phyloP scores from a whole-genome alignment of 2,888 invertebrate genomes.

The Pantelozetes paolii region DNA sequence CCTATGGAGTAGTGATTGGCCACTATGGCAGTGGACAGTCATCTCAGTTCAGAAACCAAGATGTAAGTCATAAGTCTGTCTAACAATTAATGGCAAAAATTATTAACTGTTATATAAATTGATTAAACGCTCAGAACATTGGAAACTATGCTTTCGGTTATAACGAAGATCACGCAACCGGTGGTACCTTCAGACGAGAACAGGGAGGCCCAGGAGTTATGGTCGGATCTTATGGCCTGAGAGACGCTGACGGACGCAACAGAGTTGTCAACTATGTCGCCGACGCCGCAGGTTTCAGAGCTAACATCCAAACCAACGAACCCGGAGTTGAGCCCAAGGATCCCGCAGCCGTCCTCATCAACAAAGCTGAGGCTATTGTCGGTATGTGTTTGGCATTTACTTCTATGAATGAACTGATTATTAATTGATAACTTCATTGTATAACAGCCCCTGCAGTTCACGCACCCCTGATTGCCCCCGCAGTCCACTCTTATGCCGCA shows the following conservation, averaged over 20 bases:
- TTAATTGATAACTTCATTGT: too few relatives aligned
- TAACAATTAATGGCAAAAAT: background rate
- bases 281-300: constrained; percentile 45
- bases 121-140: constrained; percentile 42
- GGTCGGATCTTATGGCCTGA: constrained; percentile 47
- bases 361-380: too few relatives aligned
- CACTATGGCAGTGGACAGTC: constrained; percentile 44
- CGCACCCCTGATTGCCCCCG: too few relatives aligned
- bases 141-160: constrained; percentile 49
- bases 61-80: constrained; percentile 45
- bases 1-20: constrained; percentile 34
- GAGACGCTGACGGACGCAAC: constrained; percentile 44
- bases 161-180: constrained; percentile 48
- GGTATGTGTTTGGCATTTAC: too few relatives aligned
- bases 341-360: constrained; percentile 43
- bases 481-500: too few relatives aligned
- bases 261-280: constrained; percentile 46
- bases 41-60: constrained; percentile 48
- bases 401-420: too few relatives aligned
- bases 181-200: constrained; percentile 48
- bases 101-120: background rate
- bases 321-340: constrained; percentile 45
- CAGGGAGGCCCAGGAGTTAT: constrained; percentile 47
- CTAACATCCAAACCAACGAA: constrained; percentile 45
- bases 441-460: too few relatives aligned